phyloP scores from a whole-genome alignment of 2,797 vertebrate species.

The Acridotheres tristis region DNA sequence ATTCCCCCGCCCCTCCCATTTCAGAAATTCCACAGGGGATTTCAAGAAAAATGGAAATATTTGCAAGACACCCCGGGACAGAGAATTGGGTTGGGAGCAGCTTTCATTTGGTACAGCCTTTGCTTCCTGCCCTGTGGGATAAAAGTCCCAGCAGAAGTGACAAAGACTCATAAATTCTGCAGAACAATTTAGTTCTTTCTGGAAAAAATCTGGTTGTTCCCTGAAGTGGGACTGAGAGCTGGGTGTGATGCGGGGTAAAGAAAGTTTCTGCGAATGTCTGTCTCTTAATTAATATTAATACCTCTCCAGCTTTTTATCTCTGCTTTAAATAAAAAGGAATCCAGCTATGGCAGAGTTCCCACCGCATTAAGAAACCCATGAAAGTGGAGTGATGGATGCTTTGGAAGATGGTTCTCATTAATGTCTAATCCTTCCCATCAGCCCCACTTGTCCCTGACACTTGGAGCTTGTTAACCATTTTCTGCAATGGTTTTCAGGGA shows the following conservation, averaged over 20 bases:
- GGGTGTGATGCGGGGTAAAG: background rate
- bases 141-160: conserved; percentile 28
- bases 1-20: fast-evolving
- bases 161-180: conserved; percentile 26
- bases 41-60: background rate
- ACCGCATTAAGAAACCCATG: conserved; percentile 48
- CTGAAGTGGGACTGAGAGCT: background rate
- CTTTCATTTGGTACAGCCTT: background rate
- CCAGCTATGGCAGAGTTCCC: conserved; percentile 51
- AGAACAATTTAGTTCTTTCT: conserved; percentile 28
- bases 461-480: conserved; percentile 32
- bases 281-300: conserved; percentile 67
- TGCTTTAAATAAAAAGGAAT: conserved; percentile 62
- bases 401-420: conserved; percentile 55
- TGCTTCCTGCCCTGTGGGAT: background rate
- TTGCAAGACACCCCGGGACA: background rate
- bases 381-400: conserved; percentile 30
- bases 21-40: background rate
- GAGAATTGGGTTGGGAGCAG: background rate
- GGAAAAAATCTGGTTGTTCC: conserved; percentile 25
- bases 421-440: conserved; percentile 55
- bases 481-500: background rate
- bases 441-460: conserved; percentile 46
- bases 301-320: conserved; percentile 38
- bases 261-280: conserved; percentile 51